These are phyloP conservation scores for Callosobruchus maculatus DNA, from an alignment of 2,888 invertebrate species.

Conservation along the genomic window DNA sequence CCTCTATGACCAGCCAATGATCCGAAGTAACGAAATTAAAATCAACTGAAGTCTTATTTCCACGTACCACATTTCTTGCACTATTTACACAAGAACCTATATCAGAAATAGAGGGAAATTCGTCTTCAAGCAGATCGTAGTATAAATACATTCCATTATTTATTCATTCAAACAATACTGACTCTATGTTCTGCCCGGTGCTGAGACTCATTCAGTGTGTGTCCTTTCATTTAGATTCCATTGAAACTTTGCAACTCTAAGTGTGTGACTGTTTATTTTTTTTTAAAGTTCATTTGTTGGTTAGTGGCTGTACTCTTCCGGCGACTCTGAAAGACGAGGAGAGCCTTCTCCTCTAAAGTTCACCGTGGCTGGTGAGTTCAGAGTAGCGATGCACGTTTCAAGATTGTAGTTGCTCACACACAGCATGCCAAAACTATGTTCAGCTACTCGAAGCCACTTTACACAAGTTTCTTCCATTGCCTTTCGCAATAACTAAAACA, in stretches of 20 bases:
- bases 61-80: no score
- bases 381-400: neutral
- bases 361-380: slow-evolving; percentile 43
- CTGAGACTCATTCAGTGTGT: slow-evolving; percentile 17
- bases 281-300: neutral
- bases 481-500: no score
- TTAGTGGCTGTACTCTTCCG: slow-evolving; percentile 15
- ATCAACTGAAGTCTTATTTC: no score
- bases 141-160: slow-evolving; percentile 3
- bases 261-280: slow-evolving; percentile 18
- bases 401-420: neutral
- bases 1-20: no score
- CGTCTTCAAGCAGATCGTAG: no score
- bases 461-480: no score
- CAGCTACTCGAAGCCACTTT: neutral
- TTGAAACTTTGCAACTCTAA: neutral
- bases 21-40: no score
- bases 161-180: slow-evolving; percentile 14
- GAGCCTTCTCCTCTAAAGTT: slow-evolving; percentile 35
- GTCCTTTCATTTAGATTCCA: slow-evolving; percentile 8
- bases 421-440: neutral
- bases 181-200: slow-evolving; percentile 17
- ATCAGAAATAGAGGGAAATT: no score
- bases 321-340: slow-evolving; percentile 25
- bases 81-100: no score